These are phyloP conservation scores for Pongo pygmaeus DNA, from an alignment of 2,113 vertebrate genomes.

Conservation along the genomic window DNA sequence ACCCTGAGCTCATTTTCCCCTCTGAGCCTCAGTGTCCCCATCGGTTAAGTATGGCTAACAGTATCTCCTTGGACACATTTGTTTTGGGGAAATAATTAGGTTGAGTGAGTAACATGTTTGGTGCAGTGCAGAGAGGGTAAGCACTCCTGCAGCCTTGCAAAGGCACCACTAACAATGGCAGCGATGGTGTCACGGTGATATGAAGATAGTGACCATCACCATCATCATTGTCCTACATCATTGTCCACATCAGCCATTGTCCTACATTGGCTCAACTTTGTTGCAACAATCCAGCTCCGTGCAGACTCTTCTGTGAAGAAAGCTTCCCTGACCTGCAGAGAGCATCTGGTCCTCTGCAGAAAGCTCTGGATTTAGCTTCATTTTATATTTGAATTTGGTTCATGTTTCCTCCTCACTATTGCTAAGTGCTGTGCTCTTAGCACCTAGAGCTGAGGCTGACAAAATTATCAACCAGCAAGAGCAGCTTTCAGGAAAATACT, in stretches of 20 bases:
- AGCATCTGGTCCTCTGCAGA: background rate
- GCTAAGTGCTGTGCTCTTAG: background rate
- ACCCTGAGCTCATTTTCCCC: background rate
- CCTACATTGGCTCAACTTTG: background rate
- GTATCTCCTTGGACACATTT: background rate
- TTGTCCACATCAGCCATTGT: no score
- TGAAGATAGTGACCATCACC: rapidly evolving
- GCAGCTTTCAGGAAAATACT: background rate
- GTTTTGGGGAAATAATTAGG: background rate
- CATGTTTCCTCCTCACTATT: background rate
- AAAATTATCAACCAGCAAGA: background rate
- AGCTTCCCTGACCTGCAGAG: background rate
- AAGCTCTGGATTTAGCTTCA: background rate
- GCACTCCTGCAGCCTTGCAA: rapidly evolving
- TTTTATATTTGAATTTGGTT: background rate
- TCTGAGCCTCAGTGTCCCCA: background rate
- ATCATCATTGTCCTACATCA: background rate
- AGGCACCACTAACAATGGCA: background rate
- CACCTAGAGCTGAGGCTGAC: background rate
- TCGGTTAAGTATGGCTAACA: background rate
- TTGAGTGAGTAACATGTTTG: background rate
- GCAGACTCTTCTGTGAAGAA: background rate
- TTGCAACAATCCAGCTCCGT: rapidly evolving
- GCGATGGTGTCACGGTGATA: rapidly evolving
- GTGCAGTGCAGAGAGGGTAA: background rate